Base-by-base conservation (phyloP, 2,888 invertebrate species). In the Arge pagana region DNA sequence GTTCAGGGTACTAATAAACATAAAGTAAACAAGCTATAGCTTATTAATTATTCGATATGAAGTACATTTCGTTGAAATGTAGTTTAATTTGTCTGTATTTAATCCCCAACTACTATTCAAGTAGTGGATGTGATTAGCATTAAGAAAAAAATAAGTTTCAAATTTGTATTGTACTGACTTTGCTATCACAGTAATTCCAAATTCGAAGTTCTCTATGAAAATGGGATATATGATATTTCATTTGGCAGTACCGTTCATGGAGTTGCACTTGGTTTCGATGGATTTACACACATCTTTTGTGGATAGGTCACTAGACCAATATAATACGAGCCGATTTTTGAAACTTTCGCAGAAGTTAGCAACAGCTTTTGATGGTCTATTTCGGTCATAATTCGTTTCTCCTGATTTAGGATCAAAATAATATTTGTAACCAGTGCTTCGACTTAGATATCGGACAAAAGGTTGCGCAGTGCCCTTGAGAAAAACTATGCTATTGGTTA, bases 401-500 rank as follows among this genome's bases (percentile, higher is more conserved):
- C 4, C 18, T 2, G 49, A 62, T 13, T 30, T 26, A 15, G 7
- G 10, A 55, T 74, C 64, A 35, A 55, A 65, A 43, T 65, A 66
- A 39, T 71, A 74, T 1, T 53, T 37, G 7, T 24, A 13, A 4
- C 57, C 50, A 8, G 50, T 24, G 4, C 4, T 55, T 50, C 50
- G 58, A 31, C 73, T 71, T 1, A 58, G 8, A 28, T 66, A 52
- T 3, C 66, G 53, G 4, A 54, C 43, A 72, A 72, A 74, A 8
- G 66, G 59, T 4, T 45, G 21, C 1, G 53, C 58, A 0, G 61
- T 65, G 4, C 55, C 61, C 58, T 61, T 68, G 6, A 74, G 50
- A 49, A 74, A 71, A 30, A 73, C 19, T 21, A 74, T 41, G 23
- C 64, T 67, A 6, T 62, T 61, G 4, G 63, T 67, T 36, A 65